Base-by-base conservation (phyloP, 2,113 vertebrate genomes). In the Hippocampus abdominalis region DNA sequence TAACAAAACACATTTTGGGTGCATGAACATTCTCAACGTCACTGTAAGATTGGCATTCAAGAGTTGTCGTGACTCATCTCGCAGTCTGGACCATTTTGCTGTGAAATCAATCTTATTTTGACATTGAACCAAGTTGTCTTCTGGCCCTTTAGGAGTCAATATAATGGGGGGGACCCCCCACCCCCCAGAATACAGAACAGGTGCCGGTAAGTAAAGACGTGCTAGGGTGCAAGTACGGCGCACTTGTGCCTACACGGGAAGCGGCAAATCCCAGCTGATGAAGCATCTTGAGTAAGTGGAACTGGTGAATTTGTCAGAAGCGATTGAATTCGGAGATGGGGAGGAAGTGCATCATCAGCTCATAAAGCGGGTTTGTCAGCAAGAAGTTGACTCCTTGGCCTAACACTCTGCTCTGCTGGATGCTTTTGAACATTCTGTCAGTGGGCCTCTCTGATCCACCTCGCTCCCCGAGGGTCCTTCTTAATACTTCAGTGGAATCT, bases 381-480 rank as follows among this genome's bases (percentile, higher is more conserved):
- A 39, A 25, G 32, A 61, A 18, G 32, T 61, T 61, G 59, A 61
- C 59, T 61, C 11, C 9, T 32, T 61, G 59, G 59, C 59, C 29
- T 32, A 15, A 60, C 15, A 15, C 25, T 32, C 16, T 60, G 23
- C 57, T 61, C 59, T 8, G 39, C 18, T 36, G 18, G 18, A 61
- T 20, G 18, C 16, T 61, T 32, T 36, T 61, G 32, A 61, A 36
- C 7, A 18, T 32, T 36, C 72, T 82, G 81, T 84, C 86, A 75
- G 73, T 23, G 69, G 75, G 69, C 73, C 78, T 60, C 74, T 87
- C 71, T 86, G 82, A 89, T 84, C 85, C 69, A 66, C 59, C 66
- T 73, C 21, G 49, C 4, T 49, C 74, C 84, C 71, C 74, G 27
- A 21, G 77, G 82, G 79, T 81, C 59, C 68, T 49, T 76, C 75